Conservation (phyloP, 2,113 vertebrate genomes). For the Carollia perspicillata region DNA sequence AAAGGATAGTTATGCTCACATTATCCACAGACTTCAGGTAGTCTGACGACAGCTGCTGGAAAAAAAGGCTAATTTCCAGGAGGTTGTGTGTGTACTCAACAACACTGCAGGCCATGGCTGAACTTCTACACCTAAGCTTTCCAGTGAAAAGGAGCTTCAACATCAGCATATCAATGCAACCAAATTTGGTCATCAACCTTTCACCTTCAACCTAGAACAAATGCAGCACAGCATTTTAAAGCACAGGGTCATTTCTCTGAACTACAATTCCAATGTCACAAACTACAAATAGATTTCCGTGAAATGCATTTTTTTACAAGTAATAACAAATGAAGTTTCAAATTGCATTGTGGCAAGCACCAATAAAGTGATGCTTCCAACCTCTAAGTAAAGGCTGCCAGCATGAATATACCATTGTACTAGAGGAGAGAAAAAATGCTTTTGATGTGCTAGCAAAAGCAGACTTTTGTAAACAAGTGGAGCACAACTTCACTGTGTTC, state of each 20-base stretch:
- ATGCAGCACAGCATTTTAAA: not conserved
- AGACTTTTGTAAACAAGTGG: conserved; percentile 82
- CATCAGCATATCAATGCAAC: not conserved
- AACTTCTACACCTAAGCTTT: not conserved
- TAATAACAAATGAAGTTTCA: conserved; percentile 80
- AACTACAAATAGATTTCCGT: conserved; percentile 65
- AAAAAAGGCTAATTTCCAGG: not conserved
- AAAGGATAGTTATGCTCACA: not conserved
- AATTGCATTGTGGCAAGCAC: conserved; percentile 75
- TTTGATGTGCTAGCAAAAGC: conserved; percentile 82
- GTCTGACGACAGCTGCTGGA: not conserved
- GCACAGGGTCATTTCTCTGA: conserved; percentile 17
- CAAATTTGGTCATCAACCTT: conserved; percentile 4
- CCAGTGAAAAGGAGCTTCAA: not conserved
- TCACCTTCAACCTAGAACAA: conserved; percentile 19
- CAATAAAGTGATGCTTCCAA: conserved; percentile 81
- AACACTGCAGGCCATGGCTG: not conserved
- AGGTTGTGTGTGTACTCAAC: not conserved
- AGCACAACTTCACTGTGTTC: conserved; percentile 78
- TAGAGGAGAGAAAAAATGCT: conserved; percentile 76
- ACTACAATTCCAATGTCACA: conserved; percentile 61
- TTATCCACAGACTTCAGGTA: not conserved
- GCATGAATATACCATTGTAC: conserved; percentile 83
- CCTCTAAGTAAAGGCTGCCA: conserved; percentile 79
- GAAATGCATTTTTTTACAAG: conserved; percentile 47